Base-by-base conservation (phyloP, 2,797 vertebrate species). In the Gymnoscopelus braueri region DNA sequence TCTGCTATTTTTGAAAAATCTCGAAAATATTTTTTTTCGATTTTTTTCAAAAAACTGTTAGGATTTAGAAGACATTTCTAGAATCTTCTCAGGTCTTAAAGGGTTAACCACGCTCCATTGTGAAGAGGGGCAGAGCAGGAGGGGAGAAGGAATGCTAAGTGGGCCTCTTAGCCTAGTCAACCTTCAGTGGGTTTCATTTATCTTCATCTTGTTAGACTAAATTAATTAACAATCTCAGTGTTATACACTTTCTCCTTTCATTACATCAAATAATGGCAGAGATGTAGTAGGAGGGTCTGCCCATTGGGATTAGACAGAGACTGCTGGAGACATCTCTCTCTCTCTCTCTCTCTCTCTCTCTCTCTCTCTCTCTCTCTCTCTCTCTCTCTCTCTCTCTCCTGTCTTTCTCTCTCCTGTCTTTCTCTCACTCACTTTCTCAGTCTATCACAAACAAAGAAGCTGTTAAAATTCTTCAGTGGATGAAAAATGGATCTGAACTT, bases 161-260 rank as follows among this genome's bases (percentile, higher is more conserved):
- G 95, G 94, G 93, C 93, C 90, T 91, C 93, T 94, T 95, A 94
- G 91, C 92, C 94, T 94, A 94, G 94, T 96, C 95, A 96, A 83
- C 93, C 93, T 94, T 93, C 93, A 94, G 92, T 94, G 94, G 95
- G 94, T 95, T 97, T 96, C 96, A 97, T 98, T 97, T 97, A 96
- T 98, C 96, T 98, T 98, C 96, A 97, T 97, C 96, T 96, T 96
- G 95, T 98, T 97, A 97, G 93, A 94, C 93, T 96, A 98, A 97
- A 97, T 97, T 96, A 99, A 99, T 98, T 98, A 98, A 96, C 96
- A 97, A 96, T 96, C 94, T 98, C 95, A 94, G 90, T 96, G 94
- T 95, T 96, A 94, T 95, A 96, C 94, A 95, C 95, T 97, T 97
- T 97, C 96, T 95, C 95, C 96, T 98, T 98, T 97, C 95, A 97